Evolutionary conservation across 1,140 invertebrate genomes (phyloP), one percentile per base, ranked within the genome.

Genomic region (Drosophila murphyi): DNA sequence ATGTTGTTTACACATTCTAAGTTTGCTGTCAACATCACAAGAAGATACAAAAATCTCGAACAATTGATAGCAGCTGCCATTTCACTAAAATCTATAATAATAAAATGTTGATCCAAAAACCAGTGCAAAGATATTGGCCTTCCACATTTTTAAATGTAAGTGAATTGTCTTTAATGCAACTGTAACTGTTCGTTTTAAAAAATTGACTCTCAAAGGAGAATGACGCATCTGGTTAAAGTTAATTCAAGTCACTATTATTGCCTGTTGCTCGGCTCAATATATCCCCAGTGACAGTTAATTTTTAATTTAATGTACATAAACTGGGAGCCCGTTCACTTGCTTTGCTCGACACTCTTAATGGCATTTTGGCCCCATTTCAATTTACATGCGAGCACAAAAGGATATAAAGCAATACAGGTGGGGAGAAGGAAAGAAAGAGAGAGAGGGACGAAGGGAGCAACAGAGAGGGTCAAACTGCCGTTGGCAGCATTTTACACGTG

Each of bases 291-390:
- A 87, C 83, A 88, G 64, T 87, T 87, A 80, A 87, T 82, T 87
- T 87, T 88, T 87, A 87, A 88, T 87, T 87, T 80, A 88, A 80
- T 77, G 69, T 62, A 71, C 73, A 76, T 80, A 79, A 80, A 62
- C 76, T 70, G 20, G 10, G 28, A 37, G 41, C 55, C 69, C 62
- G 65, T 64, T 71, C 69, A 61, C 64, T 87, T 79, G 72, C 78
- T 79, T 82, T 80, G 63, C 76, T 63, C 65, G 54, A 48, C 64
- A 68, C 76, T 79, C 83, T 88, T 82, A 79, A 88, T 82, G 80
- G 76, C 72, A 86, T 88, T 88, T 77, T 74, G 83, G 82, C 77
- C 76, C 82, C 76, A 82, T 87, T 87, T 87, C 83, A 87, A 87
- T 87, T 88, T 87, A 62, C 83, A 87, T 82, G 72, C 60, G 62